A percentile compares a stretch with the other conserved stretches of the same genome.
Conservation (phyloP, 35 echinoderm and acorn worm species). For the Antedon bifida region DNA sequence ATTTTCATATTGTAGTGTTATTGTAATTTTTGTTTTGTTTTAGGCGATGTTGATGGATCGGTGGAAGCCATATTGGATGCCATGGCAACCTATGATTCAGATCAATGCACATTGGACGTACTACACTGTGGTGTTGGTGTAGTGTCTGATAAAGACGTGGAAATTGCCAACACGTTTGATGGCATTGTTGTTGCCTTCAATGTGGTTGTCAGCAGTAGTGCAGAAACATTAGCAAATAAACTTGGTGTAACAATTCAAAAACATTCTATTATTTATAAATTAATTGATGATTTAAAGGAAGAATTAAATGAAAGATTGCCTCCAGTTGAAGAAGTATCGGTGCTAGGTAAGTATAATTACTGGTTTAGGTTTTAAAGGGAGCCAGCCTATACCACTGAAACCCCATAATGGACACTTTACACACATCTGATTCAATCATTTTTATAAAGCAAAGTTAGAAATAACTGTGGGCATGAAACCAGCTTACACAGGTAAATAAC, state of each 20-base stretch:
- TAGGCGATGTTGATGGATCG: slow-evolving; percentile 97
- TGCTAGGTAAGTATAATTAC: slow-evolving; percentile 33
- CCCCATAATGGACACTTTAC: no score
- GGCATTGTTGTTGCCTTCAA: slow-evolving; percentile 90
- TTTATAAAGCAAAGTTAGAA: no score
- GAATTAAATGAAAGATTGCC: slow-evolving; percentile 47
- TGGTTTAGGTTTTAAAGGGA: no score
- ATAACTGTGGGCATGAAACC: no score
- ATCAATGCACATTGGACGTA: slow-evolving; percentile 76
- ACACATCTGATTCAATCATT: no score
- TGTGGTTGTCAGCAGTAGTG: slow-evolving; percentile 33
- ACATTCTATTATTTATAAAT: slow-evolving; percentile 74
- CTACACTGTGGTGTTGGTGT: slow-evolving; percentile 73
- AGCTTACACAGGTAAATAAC: no score
- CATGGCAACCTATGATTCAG: slow-evolving; percentile 49
- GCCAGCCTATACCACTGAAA: no score
- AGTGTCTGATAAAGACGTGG: slow-evolving; percentile 87
- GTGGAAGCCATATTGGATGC: slow-evolving; percentile 87
- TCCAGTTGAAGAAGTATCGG: slow-evolving; percentile 22
- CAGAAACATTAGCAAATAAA: slow-evolving; percentile 42
- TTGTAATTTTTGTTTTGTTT: neutral
- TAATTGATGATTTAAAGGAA: slow-evolving; percentile 82
- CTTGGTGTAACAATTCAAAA: slow-evolving; percentile 45
- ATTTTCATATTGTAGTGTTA: neutral
- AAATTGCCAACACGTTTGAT: slow-evolving; percentile 62